Conservation (phyloP, 2,888 invertebrate species). For the Diarsia mendica region DNA sequence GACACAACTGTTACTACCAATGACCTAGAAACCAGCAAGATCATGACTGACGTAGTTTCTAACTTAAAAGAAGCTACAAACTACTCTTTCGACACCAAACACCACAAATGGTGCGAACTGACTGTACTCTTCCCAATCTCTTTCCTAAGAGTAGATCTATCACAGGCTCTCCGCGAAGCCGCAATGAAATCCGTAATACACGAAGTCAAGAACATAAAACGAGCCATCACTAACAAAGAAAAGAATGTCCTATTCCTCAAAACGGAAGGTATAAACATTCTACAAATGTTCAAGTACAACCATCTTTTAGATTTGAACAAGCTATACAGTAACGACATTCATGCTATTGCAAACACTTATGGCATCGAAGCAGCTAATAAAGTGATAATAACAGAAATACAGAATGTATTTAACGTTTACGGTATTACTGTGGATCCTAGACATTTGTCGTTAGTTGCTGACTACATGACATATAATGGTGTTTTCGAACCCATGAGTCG, state of each 20-base stretch:
- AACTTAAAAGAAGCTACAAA: conserved; percentile 86
- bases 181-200: conserved; percentile 94
- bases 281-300: conserved; percentile 96
- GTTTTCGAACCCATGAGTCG: conserved; percentile 97
- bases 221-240: conserved; percentile 95
- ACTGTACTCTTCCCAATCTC: conserved; percentile 92
- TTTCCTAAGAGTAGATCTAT: conserved; percentile 92
- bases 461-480: conserved; percentile 99
- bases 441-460: conserved; percentile 97
- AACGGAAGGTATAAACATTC: conserved; percentile 98
- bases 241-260: conserved; percentile 92
- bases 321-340: conserved; percentile 98
- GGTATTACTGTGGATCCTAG: conserved; percentile 98
- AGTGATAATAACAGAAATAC: conserved; percentile 98
- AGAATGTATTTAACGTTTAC: conserved; percentile 98
- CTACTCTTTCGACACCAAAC: conserved; percentile 94
- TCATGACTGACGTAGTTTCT: conserved; percentile 82
- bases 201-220: conserved; percentile 94
- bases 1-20: conserved; percentile 71
- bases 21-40: conserved; percentile 75
- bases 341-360: conserved; percentile 96
- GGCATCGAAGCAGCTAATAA: conserved; percentile 99
- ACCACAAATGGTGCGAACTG: conserved; percentile 96
- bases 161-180: conserved; percentile 93
- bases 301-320: conserved; percentile 94